phyloP scores from a whole-genome alignment of 2,888 invertebrate genomes.

The Drosophila pegasa region DNA sequence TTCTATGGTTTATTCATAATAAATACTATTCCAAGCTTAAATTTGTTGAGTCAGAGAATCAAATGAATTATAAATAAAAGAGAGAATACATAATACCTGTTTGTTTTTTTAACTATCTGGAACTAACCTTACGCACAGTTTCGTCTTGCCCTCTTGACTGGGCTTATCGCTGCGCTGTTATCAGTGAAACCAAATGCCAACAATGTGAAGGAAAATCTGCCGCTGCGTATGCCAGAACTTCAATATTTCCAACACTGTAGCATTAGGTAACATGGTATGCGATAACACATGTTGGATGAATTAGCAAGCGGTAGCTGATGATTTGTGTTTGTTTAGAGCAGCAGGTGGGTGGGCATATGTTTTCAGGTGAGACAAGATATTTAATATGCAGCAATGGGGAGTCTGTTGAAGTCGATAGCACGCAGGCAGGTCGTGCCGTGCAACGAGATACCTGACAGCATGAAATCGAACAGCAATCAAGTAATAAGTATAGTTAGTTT shows the following conservation, averaged over 20 bases:
- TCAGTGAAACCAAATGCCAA: conserved; percentile 43
- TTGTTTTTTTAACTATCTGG: background rate
- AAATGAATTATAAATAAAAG: background rate
- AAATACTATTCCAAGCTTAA: conserved; percentile 53
- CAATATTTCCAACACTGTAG: conserved; percentile 11
- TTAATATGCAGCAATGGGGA: conserved; percentile 38
- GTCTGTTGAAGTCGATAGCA: background rate
- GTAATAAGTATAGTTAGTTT: background rate
- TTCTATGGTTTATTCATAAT: conserved; percentile 51
- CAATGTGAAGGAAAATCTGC: background rate
- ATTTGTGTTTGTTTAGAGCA: conserved; percentile 1
- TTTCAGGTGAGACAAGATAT: conserved; percentile 5
- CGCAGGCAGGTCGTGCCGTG: background rate
- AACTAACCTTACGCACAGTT: conserved; percentile 19
- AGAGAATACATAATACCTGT: background rate
- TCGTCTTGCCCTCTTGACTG: conserved; percentile 11
- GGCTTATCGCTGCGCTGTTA: conserved; percentile 52
- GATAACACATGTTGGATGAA: conserved; percentile 57
- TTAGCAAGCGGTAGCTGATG: conserved; percentile 27
- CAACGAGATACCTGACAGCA: background rate
- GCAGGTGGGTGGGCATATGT: conserved; percentile 6
- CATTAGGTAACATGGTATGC: conserved; percentile 3
- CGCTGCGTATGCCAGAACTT: background rate
- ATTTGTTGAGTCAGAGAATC: background rate
- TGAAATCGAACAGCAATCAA: conserved; percentile 2